These are phyloP conservation scores for Fragum sueziense DNA, from an alignment of 2,888 invertebrate species.

Conservation along the genomic window DNA sequence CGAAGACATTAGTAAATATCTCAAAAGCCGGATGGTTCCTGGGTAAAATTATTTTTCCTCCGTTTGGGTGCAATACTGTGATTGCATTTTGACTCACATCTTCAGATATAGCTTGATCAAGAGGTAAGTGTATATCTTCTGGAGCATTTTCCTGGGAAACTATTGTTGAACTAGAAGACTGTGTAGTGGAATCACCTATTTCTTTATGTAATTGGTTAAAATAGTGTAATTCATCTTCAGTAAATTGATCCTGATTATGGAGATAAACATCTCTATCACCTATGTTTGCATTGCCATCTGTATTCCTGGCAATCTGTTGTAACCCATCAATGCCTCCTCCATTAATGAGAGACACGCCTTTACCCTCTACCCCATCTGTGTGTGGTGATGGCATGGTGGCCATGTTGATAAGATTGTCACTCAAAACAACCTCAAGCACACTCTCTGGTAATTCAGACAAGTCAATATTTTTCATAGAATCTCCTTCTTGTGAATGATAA, in stretches of 20 bases:
- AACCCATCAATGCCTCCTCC: too few species aligned
- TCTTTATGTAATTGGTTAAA: not conserved
- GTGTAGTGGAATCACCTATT: not conserved
- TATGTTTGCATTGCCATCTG: not conserved
- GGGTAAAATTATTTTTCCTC: conserved; percentile 17
- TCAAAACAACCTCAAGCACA: conserved; percentile 22
- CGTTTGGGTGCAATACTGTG: conserved; percentile 18
- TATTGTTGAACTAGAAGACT: not conserved
- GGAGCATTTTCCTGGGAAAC: not conserved
- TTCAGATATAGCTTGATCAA: not conserved
- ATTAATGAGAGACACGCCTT: not conserved
- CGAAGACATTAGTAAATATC: conserved; percentile 12
- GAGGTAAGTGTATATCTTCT: not conserved
- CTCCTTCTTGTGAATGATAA: not conserved
- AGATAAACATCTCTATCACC: not conserved
- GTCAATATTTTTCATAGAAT: not conserved
- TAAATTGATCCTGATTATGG: not conserved
- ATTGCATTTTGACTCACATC: not conserved
- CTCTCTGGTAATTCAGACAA: conserved; percentile 17
- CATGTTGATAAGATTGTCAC: conserved; percentile 16
- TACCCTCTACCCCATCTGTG: not conserved
- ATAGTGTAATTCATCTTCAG: not conserved
- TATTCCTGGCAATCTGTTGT: too few species aligned
- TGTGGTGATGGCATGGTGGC: not conserved
- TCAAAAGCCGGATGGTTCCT: conserved; percentile 27